phyloP scores from a whole-genome alignment of 2,113 vertebrate species.

The Pelodiscus sinensis region DNA sequence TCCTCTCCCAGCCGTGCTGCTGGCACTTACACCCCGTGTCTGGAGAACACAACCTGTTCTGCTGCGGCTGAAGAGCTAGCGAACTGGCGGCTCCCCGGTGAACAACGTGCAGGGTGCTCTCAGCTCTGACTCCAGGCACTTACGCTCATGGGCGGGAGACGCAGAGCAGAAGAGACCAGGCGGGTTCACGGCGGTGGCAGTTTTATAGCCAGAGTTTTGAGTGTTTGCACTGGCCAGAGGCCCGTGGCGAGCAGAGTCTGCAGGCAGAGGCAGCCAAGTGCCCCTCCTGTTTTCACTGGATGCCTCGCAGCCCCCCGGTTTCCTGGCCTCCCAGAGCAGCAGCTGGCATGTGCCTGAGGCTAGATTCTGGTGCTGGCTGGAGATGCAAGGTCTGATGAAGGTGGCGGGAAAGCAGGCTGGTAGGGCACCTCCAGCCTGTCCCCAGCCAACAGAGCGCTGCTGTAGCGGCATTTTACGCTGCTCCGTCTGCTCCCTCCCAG shows the following conservation, averaged over 20 bases:
- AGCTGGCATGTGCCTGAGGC: rapidly evolving
- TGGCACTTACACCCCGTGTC: not conserved
- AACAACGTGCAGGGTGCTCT: not conserved
- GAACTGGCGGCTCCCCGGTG: not conserved
- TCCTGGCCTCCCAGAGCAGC: too few relatives aligned
- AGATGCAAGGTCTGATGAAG: not conserved
- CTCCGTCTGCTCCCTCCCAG: too few relatives aligned
- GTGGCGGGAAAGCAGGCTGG: not conserved
- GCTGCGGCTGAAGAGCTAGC: rapidly evolving
- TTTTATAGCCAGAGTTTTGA: not conserved
- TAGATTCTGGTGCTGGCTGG: not conserved
- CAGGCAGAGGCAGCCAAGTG: rapidly evolving
- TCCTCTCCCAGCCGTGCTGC: not conserved
- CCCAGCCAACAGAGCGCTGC: too few relatives aligned
- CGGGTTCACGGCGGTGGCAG: not conserved
- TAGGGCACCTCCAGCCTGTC: too few relatives aligned
- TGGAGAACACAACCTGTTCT: too few relatives aligned
- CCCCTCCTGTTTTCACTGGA: not conserved
- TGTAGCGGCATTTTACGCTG: too few relatives aligned
- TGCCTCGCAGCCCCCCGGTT: not conserved
- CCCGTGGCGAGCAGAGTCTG: not conserved
- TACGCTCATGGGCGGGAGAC: not conserved
- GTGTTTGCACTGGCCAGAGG: not conserved
- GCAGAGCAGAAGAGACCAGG: not conserved
- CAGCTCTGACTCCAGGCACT: not conserved